Evolutionary conservation across 2,113 vertebrate genomes (phyloP).

Genomic region (Pandion haliaetus): DNA sequence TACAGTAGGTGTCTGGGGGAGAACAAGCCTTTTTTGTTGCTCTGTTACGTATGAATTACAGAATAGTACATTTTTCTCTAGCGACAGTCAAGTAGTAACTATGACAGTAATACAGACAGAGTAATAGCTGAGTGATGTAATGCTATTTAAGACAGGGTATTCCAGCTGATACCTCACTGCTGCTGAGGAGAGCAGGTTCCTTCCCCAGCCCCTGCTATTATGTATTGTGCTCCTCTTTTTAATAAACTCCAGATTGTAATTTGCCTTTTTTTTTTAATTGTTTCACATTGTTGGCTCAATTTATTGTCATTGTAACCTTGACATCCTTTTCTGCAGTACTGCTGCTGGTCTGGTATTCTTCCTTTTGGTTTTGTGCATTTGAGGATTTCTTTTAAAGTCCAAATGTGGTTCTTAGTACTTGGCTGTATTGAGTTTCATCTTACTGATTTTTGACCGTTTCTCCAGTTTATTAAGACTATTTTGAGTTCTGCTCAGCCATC

Average conservation of each 20-base stretch:
- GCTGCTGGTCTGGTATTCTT: background rate
- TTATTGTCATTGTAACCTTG: background rate
- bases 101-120: background rate
- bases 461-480: background rate
- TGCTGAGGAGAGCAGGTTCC: background rate
- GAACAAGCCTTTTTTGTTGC: background rate
- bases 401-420: background rate
- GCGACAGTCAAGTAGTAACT: background rate
- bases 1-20: background rate
- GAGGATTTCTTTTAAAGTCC: background rate
- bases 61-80: background rate
- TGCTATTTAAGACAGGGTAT: background rate
- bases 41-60: background rate
- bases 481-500: background rate
- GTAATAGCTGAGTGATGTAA: background rate
- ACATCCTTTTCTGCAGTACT: background rate
- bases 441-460: background rate
- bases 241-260: background rate
- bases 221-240: background rate
- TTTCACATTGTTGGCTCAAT: background rate
- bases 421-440: background rate
- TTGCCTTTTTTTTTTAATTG: background rate
- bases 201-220: background rate
- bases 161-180: background rate
- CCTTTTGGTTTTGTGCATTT: background rate